Percentiles rank a stretch among this genome's conserved stretches.
Conservation (phyloP, 2,113 vertebrate species). For the Thinocorus orbignyianus region DNA sequence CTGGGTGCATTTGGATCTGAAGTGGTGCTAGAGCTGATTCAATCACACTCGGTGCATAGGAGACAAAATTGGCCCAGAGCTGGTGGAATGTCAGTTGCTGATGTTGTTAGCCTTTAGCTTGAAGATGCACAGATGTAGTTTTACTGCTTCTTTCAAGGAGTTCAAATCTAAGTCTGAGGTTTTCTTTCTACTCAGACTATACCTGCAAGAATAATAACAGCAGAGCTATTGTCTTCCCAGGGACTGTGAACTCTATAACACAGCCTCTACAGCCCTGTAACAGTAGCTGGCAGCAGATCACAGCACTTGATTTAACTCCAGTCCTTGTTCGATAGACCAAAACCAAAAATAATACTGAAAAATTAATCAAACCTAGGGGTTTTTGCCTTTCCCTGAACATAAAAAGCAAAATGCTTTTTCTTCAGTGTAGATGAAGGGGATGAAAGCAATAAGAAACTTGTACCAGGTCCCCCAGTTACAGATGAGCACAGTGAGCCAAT, state of each 20-base stretch:
- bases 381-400: not conserved
- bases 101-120: not conserved
- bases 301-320: constrained; percentile 31
- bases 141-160: not conserved
- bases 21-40: not conserved
- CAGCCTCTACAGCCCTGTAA: not conserved
- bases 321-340: constrained; percentile 27
- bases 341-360: constrained; percentile 23
- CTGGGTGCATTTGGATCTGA: not conserved
- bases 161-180: not conserved
- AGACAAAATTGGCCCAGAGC: not conserved
- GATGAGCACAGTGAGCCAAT: not conserved
- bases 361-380: not conserved
- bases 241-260: not conserved
- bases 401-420: not conserved
- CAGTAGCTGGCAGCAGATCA: constrained; percentile 28
- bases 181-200: not conserved
- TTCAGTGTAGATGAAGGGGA: not conserved
- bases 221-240: not conserved
- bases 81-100: not conserved
- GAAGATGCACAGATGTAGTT: not conserved
- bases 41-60: not conserved
- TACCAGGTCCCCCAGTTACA: not conserved
- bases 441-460: not conserved
- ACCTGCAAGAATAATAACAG: constrained; percentile 27